These are phyloP conservation scores for Zapornia atra DNA, from an alignment of 2,113 vertebrate species.

Conservation along the genomic window DNA sequence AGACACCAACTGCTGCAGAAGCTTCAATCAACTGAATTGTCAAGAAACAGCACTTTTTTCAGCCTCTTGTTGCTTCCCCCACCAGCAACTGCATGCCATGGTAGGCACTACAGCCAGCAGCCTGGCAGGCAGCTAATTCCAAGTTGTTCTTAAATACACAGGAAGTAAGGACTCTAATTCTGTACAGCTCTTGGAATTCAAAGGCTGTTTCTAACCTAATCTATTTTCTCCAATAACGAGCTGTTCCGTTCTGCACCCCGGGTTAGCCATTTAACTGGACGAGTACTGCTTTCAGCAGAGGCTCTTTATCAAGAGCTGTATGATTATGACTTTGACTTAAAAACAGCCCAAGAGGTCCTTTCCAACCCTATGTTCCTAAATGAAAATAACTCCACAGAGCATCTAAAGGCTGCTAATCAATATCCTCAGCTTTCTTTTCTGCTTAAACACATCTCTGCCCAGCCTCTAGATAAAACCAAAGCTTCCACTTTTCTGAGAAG, in stretches of 20 bases:
- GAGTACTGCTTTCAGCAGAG: not conserved
- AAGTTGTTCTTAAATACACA: not conserved
- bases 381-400: not conserved
- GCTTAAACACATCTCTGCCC: not conserved
- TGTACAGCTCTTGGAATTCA: not conserved
- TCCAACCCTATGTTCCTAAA: not conserved
- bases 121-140: not conserved
- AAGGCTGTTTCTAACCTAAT: slow-evolving; percentile 6
- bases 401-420: not conserved
- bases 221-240: not conserved
- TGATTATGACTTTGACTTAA: not conserved
- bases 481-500: not conserved
- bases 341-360: not conserved
- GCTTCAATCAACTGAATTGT: not conserved
- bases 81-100: not conserved
- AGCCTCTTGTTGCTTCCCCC: not conserved
- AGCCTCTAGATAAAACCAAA: not conserved
- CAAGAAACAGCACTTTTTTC: not conserved
- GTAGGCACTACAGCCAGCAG: not conserved
- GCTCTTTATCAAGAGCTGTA: not conserved
- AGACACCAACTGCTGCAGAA: not conserved
- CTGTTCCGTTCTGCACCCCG: not conserved
- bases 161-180: not conserved
- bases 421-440: not conserved
- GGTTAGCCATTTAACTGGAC: not conserved